phyloP scores from a whole-genome alignment of 2,797 vertebrate species.

The Valencia hispanica region DNA sequence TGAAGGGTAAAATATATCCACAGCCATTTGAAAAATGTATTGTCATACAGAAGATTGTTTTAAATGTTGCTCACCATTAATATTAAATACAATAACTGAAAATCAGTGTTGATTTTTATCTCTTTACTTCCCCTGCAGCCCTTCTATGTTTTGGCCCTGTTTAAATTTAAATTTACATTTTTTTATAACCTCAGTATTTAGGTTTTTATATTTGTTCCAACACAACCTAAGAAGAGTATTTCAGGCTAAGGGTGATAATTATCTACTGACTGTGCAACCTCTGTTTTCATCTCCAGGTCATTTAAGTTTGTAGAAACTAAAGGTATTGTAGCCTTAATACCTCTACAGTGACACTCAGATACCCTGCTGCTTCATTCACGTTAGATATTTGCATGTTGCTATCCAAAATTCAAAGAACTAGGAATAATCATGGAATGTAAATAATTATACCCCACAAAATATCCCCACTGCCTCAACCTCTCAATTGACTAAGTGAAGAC shows the following conservation, averaged over 20 bases:
- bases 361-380: constrained; percentile 9
- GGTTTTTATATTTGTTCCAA: constrained; percentile 1
- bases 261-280: constrained; percentile 1
- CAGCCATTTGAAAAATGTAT: neutral
- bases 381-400: neutral
- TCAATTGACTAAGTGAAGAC: no score
- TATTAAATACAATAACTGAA: no score
- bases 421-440: neutral
- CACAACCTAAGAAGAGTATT: constrained; percentile 1
- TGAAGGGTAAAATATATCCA: neutral
- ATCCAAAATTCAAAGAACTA: no score
- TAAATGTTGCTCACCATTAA: no score
- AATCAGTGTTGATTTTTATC: no score
- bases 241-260: constrained; percentile 7
- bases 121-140: no score
- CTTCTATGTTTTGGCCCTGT: no score
- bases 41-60: no score
- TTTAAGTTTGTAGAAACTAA: constrained; percentile 32
- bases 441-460: no score
- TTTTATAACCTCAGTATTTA: neutral
- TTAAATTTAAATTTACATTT: no score
- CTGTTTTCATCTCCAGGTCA: constrained; percentile 36
- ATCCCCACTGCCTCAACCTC: no score
- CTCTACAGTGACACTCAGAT: constrained; percentile 11
- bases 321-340: constrained; percentile 29